A percentile compares a stretch with the other conserved stretches of the same genome.
Conservation (phyloP, 92 coral and sea anemone species). For the Epizoanthus scotinus region DNA sequence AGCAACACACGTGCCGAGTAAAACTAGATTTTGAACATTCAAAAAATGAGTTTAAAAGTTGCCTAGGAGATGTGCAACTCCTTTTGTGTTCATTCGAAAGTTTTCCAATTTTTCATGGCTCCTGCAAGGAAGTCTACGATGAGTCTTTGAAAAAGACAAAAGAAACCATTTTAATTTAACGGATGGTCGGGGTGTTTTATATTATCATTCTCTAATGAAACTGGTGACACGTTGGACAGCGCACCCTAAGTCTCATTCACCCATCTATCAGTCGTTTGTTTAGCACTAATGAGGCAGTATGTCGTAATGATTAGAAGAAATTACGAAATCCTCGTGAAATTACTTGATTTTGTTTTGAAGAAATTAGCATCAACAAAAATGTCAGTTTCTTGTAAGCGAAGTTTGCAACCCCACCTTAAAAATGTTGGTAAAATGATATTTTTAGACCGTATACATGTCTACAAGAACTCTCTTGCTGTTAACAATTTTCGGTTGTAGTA, state of each 20-base stretch:
- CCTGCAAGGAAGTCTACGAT: not conserved
- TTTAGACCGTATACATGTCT: too few relatives aligned
- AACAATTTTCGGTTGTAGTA: too few relatives aligned
- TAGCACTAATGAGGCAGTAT: not conserved
- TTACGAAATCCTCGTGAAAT: not conserved
- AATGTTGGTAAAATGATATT: too few relatives aligned
- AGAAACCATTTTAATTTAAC: slow-evolving; percentile 6
- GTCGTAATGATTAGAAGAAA: not conserved
- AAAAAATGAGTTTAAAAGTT: slow-evolving; percentile 11
- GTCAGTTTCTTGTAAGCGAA: too few relatives aligned
- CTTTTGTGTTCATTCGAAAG: not conserved
- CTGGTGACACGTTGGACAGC: slow-evolving; percentile 11
- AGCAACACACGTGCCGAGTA: slow-evolving; percentile 16
- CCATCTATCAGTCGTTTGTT: not conserved
- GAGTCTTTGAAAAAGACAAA: slow-evolving; percentile 16
- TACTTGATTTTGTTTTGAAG: not conserved
- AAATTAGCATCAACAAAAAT: not conserved
- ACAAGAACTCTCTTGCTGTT: too few relatives aligned
- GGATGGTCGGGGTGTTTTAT: slow-evolving; percentile 16
- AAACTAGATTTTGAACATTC: not conserved
- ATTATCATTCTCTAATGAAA: not conserved
- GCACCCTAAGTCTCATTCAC: not conserved
- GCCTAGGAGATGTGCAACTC: slow-evolving; percentile 17
- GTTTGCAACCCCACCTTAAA: too few relatives aligned
- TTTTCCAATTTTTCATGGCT: slow-evolving; percentile 1